A percentile compares a stretch with the other conserved stretches of the same genome.
These are phyloP conservation scores for Telenomus remus DNA, from an alignment of 1,140 invertebrate species.

Conservation along the genomic window DNA sequence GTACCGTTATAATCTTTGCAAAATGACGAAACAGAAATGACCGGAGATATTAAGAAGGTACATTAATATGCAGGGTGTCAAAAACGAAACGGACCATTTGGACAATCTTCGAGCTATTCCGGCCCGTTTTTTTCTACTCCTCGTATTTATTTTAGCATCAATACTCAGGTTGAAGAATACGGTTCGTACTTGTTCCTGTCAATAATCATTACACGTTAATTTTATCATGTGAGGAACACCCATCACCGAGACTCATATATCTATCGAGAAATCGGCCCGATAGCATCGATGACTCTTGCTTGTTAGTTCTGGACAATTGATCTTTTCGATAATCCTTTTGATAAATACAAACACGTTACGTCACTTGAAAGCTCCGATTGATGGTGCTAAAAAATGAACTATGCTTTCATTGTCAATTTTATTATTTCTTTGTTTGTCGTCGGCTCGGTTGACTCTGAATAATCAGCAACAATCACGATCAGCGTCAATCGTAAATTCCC, in stretches of 20 bases:
- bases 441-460: no score
- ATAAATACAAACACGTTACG: constrained; percentile 28
- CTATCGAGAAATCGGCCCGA: constrained; percentile 27
- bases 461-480: not conserved
- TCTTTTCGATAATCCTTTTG: constrained; percentile 42
- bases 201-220: constrained; percentile 67
- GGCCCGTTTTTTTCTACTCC: no score
- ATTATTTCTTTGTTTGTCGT: no score
- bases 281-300: constrained; percentile 20
- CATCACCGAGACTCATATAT: constrained; percentile 42
- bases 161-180: constrained; percentile 47
- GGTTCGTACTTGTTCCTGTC: constrained; percentile 65
- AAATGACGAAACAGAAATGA: no score
- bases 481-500: not conserved
- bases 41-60: no score
- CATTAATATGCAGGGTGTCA: no score
- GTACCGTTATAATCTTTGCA: no score
- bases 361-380: not conserved
- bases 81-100: no score
- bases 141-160: no score
- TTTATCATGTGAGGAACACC: constrained; percentile 61
- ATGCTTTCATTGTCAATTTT: no score
- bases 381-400: no score
- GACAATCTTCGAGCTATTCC: no score
- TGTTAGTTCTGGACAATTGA: constrained; percentile 20